These are phyloP conservation scores for Troides oblongomaculatus DNA, from an alignment of 2,888 invertebrate species.

Conservation along the genomic window DNA sequence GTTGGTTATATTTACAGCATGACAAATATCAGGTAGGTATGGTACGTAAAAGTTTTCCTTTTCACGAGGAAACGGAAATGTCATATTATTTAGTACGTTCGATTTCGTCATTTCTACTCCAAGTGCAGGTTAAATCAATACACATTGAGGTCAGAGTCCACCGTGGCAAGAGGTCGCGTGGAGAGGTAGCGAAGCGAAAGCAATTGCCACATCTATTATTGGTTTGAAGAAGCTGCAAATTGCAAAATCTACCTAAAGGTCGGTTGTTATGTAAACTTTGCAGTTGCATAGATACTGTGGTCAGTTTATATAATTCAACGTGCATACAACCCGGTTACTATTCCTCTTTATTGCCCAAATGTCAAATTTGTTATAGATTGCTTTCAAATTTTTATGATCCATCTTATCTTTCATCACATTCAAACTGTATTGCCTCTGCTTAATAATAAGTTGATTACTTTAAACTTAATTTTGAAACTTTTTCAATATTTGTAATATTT, in stretches of 20 bases:
- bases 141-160: conserved; percentile 24
- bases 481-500: not conserved
- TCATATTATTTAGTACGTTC: conserved; percentile 11
- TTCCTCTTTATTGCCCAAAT: conserved; percentile 12
- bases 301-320: conserved; percentile 27
- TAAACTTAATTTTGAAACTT: not conserved
- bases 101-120: conserved; percentile 15
- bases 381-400: conserved; percentile 8
- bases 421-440: not conserved
- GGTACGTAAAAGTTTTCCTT: too few species aligned
- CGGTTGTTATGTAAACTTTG: conserved; percentile 27
- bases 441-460: not conserved
- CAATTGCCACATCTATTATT: conserved; percentile 31
- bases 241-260: conserved; percentile 28
- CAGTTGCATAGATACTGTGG: conserved; percentile 24
- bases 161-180: conserved; percentile 15
- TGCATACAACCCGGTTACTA: conserved; percentile 20
- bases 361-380: conserved; percentile 27
- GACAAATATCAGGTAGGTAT: too few species aligned
- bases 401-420: not conserved
- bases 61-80: not conserved
- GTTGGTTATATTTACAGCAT: too few species aligned
- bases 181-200: conserved; percentile 27
- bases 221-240: conserved; percentile 21
- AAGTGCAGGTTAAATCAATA: conserved; percentile 16